Evolutionary conservation across 2,113 vertebrate genomes (phyloP).

Genomic region (Megaceryle maxima): DNA sequence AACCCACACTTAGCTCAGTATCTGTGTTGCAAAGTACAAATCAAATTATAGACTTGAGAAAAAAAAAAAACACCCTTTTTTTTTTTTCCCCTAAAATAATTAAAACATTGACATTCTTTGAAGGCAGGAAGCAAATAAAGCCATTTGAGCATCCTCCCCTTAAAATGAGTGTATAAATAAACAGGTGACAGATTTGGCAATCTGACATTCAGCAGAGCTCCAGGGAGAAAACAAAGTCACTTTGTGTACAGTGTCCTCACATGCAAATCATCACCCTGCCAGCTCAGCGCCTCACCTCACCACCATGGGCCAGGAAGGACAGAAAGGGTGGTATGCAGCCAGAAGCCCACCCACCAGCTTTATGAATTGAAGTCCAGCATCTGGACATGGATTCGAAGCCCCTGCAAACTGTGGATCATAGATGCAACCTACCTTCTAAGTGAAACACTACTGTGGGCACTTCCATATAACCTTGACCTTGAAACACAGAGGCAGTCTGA

Average conservation of each 20-base stretch:
- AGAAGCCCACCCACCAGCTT: background rate
- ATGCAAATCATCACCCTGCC: background rate
- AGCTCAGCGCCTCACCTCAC: background rate
- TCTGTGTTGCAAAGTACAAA: background rate
- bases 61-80: background rate
- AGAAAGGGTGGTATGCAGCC: background rate
- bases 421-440: background rate
- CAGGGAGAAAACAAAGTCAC: background rate
- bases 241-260: background rate
- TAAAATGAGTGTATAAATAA: background rate
- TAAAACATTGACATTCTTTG: background rate
- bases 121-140: background rate
- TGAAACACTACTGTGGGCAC: background rate
- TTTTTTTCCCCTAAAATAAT: background rate
- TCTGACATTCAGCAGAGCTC: background rate
- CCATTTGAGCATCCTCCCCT: background rate
- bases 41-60: background rate
- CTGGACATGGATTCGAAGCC: background rate
- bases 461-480: background rate
- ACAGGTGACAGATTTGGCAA: background rate
- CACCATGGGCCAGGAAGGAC: background rate
- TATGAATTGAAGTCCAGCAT: background rate
- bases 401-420: background rate
- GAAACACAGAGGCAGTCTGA: background rate
- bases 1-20: background rate